These are phyloP conservation scores for Venusia cambrica DNA, from an alignment of 2,888 invertebrate species.

Conservation along the genomic window DNA sequence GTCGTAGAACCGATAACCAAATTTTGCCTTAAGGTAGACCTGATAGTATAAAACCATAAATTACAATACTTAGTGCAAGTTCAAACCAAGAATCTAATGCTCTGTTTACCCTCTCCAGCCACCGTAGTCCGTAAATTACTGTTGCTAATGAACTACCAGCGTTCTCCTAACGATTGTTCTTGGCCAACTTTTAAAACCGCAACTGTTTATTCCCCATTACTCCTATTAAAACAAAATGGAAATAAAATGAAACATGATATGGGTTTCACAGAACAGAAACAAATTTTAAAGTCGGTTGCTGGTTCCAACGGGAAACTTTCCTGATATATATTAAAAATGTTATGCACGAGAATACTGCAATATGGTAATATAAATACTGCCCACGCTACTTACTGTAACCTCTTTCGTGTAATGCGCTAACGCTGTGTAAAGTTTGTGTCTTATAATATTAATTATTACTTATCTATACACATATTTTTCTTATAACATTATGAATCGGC, in stretches of 20 bases:
- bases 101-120: conserved; percentile 23
- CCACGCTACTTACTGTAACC: neutral
- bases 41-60: too few relatives aligned
- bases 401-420: too few relatives aligned
- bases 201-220: conserved; percentile 51
- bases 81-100: conserved; percentile 5
- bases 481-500: too few relatives aligned
- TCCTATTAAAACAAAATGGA: conserved; percentile 56
- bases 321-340: conserved; percentile 66
- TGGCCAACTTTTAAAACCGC: conserved; percentile 45
- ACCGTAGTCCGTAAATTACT: conserved; percentile 40
- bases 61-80: too few relatives aligned
- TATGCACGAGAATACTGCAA: conserved; percentile 52
- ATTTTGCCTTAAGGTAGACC: too few relatives aligned
- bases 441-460: too few relatives aligned
- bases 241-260: conserved; percentile 45
- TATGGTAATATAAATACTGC: conserved; percentile 42
- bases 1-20: too few relatives aligned
- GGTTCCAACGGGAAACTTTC: conserved; percentile 51
- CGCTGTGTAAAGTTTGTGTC: too few relatives aligned
- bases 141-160: conserved; percentile 43
- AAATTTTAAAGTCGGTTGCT: conserved; percentile 55
- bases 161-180: conserved; percentile 54
- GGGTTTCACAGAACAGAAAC: too few relatives aligned
- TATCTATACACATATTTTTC: too few relatives aligned